A percentile compares a stretch with the other conserved stretches of the same genome.
Conservation (phyloP, 2,113 vertebrate genomes). For the Polyodon spathula region DNA sequence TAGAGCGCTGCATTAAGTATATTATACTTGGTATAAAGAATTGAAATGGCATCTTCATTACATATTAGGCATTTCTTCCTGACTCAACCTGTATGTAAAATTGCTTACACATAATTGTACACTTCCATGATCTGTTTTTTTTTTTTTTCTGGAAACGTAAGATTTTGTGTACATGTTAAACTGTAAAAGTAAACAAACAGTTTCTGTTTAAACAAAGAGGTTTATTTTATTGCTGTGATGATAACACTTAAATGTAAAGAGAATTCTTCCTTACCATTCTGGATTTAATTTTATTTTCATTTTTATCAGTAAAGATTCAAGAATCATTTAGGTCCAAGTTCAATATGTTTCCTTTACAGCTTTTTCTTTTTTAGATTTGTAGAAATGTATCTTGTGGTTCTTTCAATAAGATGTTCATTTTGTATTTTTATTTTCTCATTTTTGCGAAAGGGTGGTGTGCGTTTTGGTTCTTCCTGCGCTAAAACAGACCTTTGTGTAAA, state of each 20-base stretch:
- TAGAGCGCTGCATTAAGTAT: conserved; percentile 84
- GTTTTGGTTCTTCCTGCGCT: conserved; percentile 49
- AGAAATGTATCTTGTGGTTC: conserved; percentile 46
- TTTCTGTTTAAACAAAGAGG: conserved; percentile 64
- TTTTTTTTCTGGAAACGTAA: conserved; percentile 69
- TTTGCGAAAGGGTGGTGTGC: conserved; percentile 52
- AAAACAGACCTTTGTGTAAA: conserved; percentile 43
- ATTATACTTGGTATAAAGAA: conserved; percentile 84
- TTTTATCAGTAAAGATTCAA: conserved; percentile 28
- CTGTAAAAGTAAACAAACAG: conserved; percentile 61
- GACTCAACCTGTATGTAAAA: conserved; percentile 83
- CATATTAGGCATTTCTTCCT: conserved; percentile 74
- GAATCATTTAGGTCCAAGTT: conserved; percentile 2
- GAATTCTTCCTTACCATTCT: conserved; percentile 18
- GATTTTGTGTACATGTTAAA: conserved; percentile 79
- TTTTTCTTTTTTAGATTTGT: conserved; percentile 52
- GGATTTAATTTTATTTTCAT: conserved; percentile 14
- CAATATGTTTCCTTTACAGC: conserved; percentile 44
- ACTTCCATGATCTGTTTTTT: conserved; percentile 68
- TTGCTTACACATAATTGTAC: conserved; percentile 86
- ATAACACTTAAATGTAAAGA: conserved; percentile 21
- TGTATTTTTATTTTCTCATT: conserved; percentile 40
- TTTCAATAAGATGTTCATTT: conserved; percentile 42
- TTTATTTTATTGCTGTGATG: conserved; percentile 36
- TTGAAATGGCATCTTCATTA: conserved; percentile 75